These are phyloP conservation scores for Drosophila diplacantha DNA, from an alignment of 2,888 invertebrate genomes.

Conservation along the genomic window DNA sequence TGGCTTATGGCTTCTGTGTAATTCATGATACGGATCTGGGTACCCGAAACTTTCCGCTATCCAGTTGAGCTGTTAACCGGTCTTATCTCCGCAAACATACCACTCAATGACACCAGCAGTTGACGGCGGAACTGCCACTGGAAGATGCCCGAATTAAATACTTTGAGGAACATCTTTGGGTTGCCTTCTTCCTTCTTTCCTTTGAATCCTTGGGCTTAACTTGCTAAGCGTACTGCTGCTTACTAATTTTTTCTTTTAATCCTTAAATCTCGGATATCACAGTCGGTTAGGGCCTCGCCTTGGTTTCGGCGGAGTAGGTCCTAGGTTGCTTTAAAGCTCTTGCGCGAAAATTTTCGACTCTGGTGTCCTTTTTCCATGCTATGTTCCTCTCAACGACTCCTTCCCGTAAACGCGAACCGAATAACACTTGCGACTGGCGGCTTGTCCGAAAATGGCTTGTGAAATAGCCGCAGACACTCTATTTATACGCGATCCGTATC, in stretches of 20 bases:
- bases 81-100: constrained; percentile 45
- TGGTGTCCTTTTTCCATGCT: constrained; percentile 54
- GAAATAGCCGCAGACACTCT: constrained; percentile 25
- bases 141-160: constrained; percentile 59
- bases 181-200: background rate
- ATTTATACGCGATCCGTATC: constrained; percentile 53
- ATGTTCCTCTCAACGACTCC: background rate
- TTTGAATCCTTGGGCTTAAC: background rate
- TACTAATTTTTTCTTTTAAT: constrained; percentile 1
- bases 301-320: background rate
- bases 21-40: constrained; percentile 2
- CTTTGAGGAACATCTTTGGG: constrained; percentile 48
- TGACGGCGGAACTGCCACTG: constrained; percentile 61
- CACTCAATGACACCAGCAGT: constrained; percentile 63
- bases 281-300: constrained; percentile 21
- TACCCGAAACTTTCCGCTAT: constrained; percentile 26
- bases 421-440: constrained; percentile 2
- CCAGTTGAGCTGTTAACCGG: constrained; percentile 11
- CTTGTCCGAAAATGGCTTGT: constrained; percentile 40
- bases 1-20: background rate
- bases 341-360: constrained; percentile 23
- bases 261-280: constrained; percentile 46
- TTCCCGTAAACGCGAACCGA: background rate
- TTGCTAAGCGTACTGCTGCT: background rate
- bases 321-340: constrained; percentile 26